A percentile compares a stretch with the other conserved stretches of the same genome.
phyloP scores from a whole-genome alignment of 1,140 invertebrate genomes.

The Nymphalis io region DNA sequence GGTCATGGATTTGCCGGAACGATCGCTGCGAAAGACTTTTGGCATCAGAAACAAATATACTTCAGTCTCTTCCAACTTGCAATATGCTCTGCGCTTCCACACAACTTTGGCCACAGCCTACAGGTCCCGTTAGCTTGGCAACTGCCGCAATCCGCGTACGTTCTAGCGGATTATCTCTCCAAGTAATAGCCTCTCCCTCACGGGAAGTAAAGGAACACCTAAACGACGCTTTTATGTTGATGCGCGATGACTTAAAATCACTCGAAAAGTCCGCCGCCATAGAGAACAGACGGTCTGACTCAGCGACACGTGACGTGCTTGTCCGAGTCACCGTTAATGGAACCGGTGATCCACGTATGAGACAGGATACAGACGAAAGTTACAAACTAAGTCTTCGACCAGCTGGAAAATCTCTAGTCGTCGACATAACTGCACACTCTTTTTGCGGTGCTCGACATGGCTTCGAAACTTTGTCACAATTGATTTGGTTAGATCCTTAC shows the following conservation, averaged over 20 bases:
- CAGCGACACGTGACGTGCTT: slow-evolving; percentile 63
- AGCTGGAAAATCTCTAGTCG: slow-evolving; percentile 80
- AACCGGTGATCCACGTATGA: slow-evolving; percentile 80
- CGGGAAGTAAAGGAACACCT: slow-evolving; percentile 56
- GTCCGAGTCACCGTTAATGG: slow-evolving; percentile 81
- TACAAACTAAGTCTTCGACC: slow-evolving; percentile 84
- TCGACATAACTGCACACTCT: slow-evolving; percentile 84
- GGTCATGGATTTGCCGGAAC: slow-evolving; percentile 80
- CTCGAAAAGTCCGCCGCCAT: slow-evolving; percentile 61
- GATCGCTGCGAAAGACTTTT: slow-evolving; percentile 76
- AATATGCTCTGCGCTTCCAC: slow-evolving; percentile 82
- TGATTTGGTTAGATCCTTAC: slow-evolving; percentile 87
- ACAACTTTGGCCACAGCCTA: slow-evolving; percentile 82
- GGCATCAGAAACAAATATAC: slow-evolving; percentile 54
- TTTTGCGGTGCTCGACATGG: slow-evolving; percentile 90
- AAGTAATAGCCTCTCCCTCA: slow-evolving; percentile 59
- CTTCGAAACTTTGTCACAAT: slow-evolving; percentile 88
- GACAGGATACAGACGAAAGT: slow-evolving; percentile 87
- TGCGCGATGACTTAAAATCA: slow-evolving; percentile 54
- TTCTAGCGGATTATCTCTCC: slow-evolving; percentile 49
- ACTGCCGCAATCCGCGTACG: slow-evolving; percentile 67
- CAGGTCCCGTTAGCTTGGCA: slow-evolving; percentile 78
- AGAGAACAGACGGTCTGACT: slow-evolving; percentile 72
- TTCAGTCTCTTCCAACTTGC: slow-evolving; percentile 80
- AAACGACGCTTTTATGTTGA: slow-evolving; percentile 62